These are phyloP conservation scores for Lasioglossum baleicum DNA, from an alignment of 1,140 invertebrate species.

Conservation along the genomic window DNA sequence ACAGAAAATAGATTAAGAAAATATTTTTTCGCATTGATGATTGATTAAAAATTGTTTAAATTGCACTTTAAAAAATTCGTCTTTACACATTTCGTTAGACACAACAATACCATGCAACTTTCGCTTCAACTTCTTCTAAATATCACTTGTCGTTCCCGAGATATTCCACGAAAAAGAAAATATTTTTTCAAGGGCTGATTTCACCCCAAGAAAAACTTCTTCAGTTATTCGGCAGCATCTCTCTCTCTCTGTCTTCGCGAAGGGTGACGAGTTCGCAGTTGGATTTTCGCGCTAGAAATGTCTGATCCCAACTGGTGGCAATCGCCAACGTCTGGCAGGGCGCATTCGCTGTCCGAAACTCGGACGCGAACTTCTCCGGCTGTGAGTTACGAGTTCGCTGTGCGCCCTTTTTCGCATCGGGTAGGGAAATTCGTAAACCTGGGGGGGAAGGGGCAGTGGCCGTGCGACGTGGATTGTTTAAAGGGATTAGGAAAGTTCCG, in stretches of 20 bases:
- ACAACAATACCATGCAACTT: no score
- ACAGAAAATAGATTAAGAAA: no score
- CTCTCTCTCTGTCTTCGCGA: background rate
- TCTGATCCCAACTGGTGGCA: background rate
- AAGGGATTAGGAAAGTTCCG: background rate
- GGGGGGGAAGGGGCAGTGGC: no score
- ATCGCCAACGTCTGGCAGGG: conserved; percentile 2
- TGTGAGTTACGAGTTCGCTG: background rate
- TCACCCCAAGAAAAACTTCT: background rate
- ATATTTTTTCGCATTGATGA: no score
- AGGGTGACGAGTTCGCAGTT: background rate
- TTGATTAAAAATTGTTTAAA: no score
- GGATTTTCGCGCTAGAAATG: conserved; percentile 5
- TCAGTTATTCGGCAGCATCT: no score
- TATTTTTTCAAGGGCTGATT: no score
- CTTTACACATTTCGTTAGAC: no score
- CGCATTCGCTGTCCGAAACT: background rate
- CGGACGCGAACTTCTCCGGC: background rate
- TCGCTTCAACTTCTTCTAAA: no score
- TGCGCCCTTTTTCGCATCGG: background rate
- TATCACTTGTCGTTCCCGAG: no score
- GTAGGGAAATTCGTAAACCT: background rate
- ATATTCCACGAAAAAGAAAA: no score
- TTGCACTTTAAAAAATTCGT: no score
- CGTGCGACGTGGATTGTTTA: background rate